Evolutionary conservation across 1,140 invertebrate genomes (phyloP).

Genomic region (Drosophila repletoides): DNA sequence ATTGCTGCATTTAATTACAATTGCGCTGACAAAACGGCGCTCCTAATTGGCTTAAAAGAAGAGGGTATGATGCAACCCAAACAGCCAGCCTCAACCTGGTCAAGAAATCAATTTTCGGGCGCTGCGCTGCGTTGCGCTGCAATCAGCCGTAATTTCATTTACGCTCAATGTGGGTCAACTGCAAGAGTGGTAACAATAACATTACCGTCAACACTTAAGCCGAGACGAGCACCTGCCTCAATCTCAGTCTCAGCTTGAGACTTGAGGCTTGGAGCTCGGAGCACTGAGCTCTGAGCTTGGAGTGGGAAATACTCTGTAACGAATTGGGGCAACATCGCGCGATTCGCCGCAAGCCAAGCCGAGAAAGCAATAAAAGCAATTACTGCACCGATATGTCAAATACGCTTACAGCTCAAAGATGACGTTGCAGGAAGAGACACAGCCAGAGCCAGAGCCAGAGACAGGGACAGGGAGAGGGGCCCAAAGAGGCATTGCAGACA

Average conservation of each 20-base stretch:
- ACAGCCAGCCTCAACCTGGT: not conserved
- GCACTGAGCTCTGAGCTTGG: no score
- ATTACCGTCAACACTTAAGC: slow-evolving; percentile 67
- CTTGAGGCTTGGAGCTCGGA: slow-evolving; percentile 9
- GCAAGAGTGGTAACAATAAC: slow-evolving; percentile 65
- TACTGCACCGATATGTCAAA: slow-evolving; percentile 50
- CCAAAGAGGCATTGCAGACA: not conserved
- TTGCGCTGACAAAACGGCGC: slow-evolving; percentile 40
- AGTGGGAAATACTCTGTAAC: slow-evolving; percentile 61
- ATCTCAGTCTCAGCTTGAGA: not conserved
- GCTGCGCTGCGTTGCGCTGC: slow-evolving; percentile 35
- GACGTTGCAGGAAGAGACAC: slow-evolving; percentile 42
- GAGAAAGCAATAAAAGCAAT: slow-evolving; percentile 51
- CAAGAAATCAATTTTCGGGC: slow-evolving; percentile 57
- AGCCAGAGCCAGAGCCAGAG: not conserved
- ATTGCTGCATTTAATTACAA: slow-evolving; percentile 57
- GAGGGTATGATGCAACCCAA: slow-evolving; percentile 64
- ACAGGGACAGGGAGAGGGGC: not conserved
- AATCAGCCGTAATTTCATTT: slow-evolving; percentile 68
- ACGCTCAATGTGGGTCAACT: slow-evolving; percentile 68
- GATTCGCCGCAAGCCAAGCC: slow-evolving; percentile 7
- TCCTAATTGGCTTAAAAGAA: slow-evolving; percentile 57
- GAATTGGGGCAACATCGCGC: slow-evolving; percentile 46
- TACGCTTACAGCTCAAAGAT: slow-evolving; percentile 39
- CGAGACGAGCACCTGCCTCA: slow-evolving; percentile 17